phyloP scores from a whole-genome alignment of 2,797 vertebrate species.

The Chromobotia macracanthus region DNA sequence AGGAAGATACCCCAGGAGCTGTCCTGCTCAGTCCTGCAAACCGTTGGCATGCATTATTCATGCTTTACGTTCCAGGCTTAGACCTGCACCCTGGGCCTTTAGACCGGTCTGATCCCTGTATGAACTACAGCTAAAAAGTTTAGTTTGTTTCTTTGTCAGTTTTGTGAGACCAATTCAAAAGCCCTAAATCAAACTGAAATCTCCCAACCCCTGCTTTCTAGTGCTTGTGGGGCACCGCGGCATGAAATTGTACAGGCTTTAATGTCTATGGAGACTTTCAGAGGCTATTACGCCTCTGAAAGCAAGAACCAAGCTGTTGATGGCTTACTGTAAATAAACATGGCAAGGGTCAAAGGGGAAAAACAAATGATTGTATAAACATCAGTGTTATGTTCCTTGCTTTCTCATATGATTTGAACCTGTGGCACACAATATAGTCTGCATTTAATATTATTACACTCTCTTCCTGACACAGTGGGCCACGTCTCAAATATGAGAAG shows the following conservation, averaged over 20 bases:
- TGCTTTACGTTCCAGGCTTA: conserved; percentile 32
- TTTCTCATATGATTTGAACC: conserved; percentile 23
- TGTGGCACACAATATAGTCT: conserved; percentile 1
- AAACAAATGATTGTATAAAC: conserved; percentile 23
- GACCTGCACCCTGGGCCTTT: conserved; percentile 36
- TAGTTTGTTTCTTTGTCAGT: conserved; percentile 12
- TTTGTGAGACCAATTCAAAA: conserved; percentile 28
- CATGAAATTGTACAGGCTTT: conserved; percentile 44
- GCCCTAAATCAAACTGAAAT: conserved; percentile 32
- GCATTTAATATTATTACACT: neutral
- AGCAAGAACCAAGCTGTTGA: conserved; percentile 44
- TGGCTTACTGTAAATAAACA: conserved; percentile 51
- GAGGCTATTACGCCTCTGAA: conserved; percentile 19
- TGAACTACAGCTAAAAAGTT: conserved; percentile 29
- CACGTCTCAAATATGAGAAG: conserved; percentile 11
- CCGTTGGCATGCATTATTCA: conserved; percentile 40
- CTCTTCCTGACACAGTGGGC: neutral
- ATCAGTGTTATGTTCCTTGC: conserved; percentile 27
- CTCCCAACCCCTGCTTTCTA: conserved; percentile 33
- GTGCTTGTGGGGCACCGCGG: conserved; percentile 20
- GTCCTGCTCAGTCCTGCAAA: neutral
- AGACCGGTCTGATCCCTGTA: conserved; percentile 20
- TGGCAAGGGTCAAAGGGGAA: conserved; percentile 35
- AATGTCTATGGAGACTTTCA: conserved; percentile 37
- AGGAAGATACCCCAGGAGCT: neutral